A percentile compares a stretch with the other conserved stretches of the same genome.
phyloP scores from a whole-genome alignment of 2,888 invertebrate species.

The Acronicta aceris region DNA sequence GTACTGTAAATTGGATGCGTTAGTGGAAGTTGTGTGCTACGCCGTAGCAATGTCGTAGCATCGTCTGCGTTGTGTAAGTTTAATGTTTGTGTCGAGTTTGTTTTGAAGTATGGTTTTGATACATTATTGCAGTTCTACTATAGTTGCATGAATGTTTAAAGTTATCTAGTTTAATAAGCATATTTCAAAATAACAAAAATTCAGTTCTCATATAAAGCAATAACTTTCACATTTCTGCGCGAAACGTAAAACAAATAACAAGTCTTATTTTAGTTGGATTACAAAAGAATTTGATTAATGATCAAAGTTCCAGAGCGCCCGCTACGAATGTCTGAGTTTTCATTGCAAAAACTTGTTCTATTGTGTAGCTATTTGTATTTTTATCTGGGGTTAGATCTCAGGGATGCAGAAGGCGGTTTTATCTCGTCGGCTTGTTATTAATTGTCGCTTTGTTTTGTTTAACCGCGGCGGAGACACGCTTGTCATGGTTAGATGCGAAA shows the following conservation, averaged over 20 bases:
- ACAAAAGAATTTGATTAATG: conserved; percentile 54
- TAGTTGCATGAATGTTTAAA: neutral
- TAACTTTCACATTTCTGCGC: conserved; percentile 10
- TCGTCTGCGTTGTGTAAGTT: conserved; percentile 38
- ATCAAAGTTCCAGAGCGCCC: conserved; percentile 38
- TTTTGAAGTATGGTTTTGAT: conserved; percentile 25
- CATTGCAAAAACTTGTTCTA: conserved; percentile 33
- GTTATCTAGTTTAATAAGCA: neutral
- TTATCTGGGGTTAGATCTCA: conserved; percentile 18
- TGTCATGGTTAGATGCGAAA: conserved; percentile 24
- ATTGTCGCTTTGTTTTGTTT: conserved; percentile 33
- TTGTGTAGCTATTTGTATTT: conserved; percentile 34
- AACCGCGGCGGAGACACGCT: conserved; percentile 18
- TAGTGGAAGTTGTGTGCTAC: conserved; percentile 38
- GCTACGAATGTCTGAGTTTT: conserved; percentile 38
- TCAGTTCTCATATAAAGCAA: neutral
- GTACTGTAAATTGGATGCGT: conserved; percentile 23
- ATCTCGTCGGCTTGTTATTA: conserved; percentile 32
- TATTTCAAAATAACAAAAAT: conserved; percentile 3
- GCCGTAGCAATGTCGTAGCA: conserved; percentile 47
- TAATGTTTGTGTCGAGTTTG: conserved; percentile 29
- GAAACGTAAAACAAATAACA: conserved; percentile 35
- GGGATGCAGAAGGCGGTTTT: conserved; percentile 5
- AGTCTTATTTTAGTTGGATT: conserved; percentile 38
- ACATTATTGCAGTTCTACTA: conserved; percentile 6